Evolutionary conservation across 1,140 invertebrate genomes (phyloP), one percentile per base, ranked within the genome.

Genomic region (Mycetomoellerius zeteki): DNA sequence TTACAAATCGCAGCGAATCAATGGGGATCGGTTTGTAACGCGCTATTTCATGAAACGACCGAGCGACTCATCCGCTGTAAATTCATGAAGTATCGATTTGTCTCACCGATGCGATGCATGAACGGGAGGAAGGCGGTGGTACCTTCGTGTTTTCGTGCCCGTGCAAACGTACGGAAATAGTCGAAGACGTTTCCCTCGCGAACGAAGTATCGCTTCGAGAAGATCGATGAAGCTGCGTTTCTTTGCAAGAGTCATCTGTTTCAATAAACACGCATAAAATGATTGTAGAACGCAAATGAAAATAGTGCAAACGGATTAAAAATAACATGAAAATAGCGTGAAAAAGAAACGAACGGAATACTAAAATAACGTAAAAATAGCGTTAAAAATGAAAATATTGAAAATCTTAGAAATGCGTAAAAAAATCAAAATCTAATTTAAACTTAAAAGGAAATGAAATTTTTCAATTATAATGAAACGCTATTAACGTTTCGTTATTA

Each of bases 81-180:
- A 92, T 92, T 88, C 88, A 91, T 89, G 85, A 73, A 86, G 84
- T 81, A 76, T 89, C 82, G 88, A 86, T 87, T 80, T 58, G 58
- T 50, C 58, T 62, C 73, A 19, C 62, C 77, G 76, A 73, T 78
- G 75, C 77, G 76, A 73, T 78, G 75, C 64, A 43, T 21, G n/a
- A 14, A 60, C 19, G 12, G 58, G 14, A 30, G 24, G 58, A 7
- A 7, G 1, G 52, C 24, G 67, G 67, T 60, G 54, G 19, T n/a
- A 33, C 54, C 64, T 33, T 82, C 76, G 37, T 62, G 33, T 86
- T 77, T 86, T 80, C 75, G 52, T 81, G n/a, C n/a, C 50, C 33
- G 50, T 21, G 67, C 50, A 65, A 75, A 82, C 69, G 54, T 33
- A 87, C 80, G 60, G 62, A 85, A 77, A 85, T 54, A 43, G 72